phyloP scores from a whole-genome alignment of 2,113 vertebrate genomes.

The Apistogramma diplotaenia region DNA sequence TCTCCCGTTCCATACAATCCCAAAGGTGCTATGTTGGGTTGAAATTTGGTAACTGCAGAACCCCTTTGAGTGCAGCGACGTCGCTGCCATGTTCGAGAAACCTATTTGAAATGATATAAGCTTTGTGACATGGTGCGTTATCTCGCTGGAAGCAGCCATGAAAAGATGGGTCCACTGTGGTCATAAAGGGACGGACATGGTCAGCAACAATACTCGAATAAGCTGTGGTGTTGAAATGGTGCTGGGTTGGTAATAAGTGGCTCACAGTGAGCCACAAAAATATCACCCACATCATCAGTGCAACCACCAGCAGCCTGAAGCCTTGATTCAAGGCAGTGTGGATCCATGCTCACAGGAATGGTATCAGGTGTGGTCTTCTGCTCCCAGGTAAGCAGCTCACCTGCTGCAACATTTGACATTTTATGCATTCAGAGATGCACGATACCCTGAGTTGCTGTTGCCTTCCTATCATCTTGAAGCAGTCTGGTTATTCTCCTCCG shows the following conservation, averaged over 20 bases:
- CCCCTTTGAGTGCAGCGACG: too few relatives aligned
- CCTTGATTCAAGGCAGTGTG: neutral
- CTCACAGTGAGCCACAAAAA: neutral
- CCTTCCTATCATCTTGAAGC: neutral
- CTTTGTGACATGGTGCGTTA: too few relatives aligned
- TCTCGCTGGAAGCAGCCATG: too few relatives aligned
- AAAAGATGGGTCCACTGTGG: too few relatives aligned
- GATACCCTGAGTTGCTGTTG: neutral
- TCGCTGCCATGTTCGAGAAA: too few relatives aligned
- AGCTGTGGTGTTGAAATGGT: fast-evolving
- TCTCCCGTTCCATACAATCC: too few relatives aligned
- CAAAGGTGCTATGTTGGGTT: too few relatives aligned
- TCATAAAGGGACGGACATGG: neutral
- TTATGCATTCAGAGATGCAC: neutral
- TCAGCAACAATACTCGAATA: neutral
- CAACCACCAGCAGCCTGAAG: neutral
- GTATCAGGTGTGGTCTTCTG: neutral
- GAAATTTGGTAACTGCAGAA: too few relatives aligned
- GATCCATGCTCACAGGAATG: neutral
- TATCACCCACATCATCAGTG: neutral
- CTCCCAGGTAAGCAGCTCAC: neutral
- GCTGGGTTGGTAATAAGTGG: neutral
- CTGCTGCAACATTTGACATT: neutral
- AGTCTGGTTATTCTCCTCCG: fast-evolving
- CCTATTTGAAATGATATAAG: too few relatives aligned